Conservation (phyloP, 2,888 invertebrate genomes). For the Eledone cirrhosa region DNA sequence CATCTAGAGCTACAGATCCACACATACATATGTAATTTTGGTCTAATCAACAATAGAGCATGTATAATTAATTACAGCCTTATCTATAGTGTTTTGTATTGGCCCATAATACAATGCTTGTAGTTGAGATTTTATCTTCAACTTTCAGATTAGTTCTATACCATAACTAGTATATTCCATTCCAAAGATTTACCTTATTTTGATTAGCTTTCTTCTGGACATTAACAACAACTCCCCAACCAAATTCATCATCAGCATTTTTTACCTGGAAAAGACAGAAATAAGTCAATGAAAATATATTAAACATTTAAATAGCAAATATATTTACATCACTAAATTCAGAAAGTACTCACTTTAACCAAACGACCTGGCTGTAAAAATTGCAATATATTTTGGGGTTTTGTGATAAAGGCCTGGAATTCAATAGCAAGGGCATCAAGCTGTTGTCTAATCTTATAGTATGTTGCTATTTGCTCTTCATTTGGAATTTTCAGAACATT, state of each 20-base stretch:
- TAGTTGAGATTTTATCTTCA: too few relatives aligned
- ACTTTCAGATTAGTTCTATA: too few relatives aligned
- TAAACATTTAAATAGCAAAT: too few relatives aligned
- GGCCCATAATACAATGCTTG: too few relatives aligned
- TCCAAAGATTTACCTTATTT: constrained; percentile 67
- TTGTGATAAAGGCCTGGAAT: constrained; percentile 82
- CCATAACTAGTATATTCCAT: too few relatives aligned
- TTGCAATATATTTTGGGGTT: constrained; percentile 87
- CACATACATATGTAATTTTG: too few relatives aligned
- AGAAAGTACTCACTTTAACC: constrained; percentile 76
- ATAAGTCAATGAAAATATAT: too few relatives aligned
- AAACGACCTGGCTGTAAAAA: constrained; percentile 95
- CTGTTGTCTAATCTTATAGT: constrained; percentile 85
- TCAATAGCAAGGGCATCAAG: constrained; percentile 78
- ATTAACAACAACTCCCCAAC: constrained; percentile 96
- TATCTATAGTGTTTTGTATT: too few relatives aligned
- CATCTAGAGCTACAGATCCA: too few relatives aligned
- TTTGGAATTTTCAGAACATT: constrained; percentile 72
- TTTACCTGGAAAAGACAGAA: constrained; percentile 73
- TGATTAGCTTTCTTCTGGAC: constrained; percentile 78
- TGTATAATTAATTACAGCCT: too few relatives aligned
- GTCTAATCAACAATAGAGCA: too few relatives aligned
- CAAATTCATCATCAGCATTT: constrained; percentile 84
- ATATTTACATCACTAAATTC: too few relatives aligned
- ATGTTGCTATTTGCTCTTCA: constrained; percentile 81